Evolutionary conservation across 2,797 vertebrate species (phyloP).

Genomic region (Takifugu ocellatus): DNA sequence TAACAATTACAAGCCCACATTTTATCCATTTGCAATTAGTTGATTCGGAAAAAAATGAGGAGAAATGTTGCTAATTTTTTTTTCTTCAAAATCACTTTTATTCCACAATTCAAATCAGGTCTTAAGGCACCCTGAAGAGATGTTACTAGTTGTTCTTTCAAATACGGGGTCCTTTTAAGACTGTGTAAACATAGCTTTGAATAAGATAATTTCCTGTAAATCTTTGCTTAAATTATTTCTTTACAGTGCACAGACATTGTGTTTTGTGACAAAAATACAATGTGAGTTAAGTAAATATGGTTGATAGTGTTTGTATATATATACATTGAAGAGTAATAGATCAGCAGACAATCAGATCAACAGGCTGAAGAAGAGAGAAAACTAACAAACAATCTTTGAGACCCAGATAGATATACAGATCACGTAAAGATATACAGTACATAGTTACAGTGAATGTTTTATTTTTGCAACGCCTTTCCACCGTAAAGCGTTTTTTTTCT

Average conservation of each 20-base stretch:
- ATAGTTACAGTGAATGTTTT: constrained; percentile 65
- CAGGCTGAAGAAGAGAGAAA: constrained; percentile 69
- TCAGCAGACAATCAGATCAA: constrained; percentile 74
- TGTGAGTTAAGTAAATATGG: constrained; percentile 74
- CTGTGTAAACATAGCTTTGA: constrained; percentile 78
- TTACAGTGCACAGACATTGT: constrained; percentile 78
- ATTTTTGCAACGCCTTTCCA: constrained; percentile 40
- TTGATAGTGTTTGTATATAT: constrained; percentile 70
- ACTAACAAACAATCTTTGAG: constrained; percentile 72
- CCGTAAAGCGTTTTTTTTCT: constrained; percentile 28
- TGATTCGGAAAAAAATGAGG: neutral
- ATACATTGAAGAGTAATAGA: constrained; percentile 77
- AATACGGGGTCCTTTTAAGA: constrained; percentile 69
- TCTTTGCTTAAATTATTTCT: constrained; percentile 78
- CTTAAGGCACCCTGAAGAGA: constrained; percentile 84
- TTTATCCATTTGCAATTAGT: no score
- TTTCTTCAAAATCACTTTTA: constrained; percentile 87
- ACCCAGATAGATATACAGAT: constrained; percentile 73
- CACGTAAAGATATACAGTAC: constrained; percentile 72
- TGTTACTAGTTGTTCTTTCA: constrained; percentile 72
- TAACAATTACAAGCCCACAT: no score
- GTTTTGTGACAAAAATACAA: constrained; percentile 77
- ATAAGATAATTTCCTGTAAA: constrained; percentile 77
- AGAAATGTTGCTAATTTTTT: constrained; percentile 3
- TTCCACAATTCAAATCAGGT: constrained; percentile 81